phyloP scores from a whole-genome alignment of 2,888 invertebrate genomes.

The Noctua janthe region DNA sequence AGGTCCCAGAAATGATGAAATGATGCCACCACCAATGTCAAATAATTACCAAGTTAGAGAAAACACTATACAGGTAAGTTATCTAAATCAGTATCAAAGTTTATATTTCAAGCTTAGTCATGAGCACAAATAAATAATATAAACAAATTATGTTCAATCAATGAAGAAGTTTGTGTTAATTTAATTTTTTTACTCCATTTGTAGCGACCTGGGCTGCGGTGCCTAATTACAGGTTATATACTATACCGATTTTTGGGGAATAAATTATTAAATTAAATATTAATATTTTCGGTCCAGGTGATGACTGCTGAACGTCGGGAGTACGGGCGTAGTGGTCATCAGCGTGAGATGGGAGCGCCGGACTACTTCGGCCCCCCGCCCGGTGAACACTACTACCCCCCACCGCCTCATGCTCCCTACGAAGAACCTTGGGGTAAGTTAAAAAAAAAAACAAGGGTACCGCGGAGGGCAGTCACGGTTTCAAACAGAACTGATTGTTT shows the following conservation, averaged over 20 bases:
- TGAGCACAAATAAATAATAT: background rate
- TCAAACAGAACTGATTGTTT: background rate
- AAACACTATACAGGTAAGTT: constrained; percentile 94
- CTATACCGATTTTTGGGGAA: background rate
- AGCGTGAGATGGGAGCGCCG: constrained; percentile 82
- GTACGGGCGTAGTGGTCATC: constrained; percentile 91
- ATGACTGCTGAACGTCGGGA: constrained; percentile 97
- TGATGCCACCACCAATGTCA: constrained; percentile 81
- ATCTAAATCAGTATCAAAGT: background rate
- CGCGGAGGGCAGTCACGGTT: background rate
- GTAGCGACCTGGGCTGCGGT: background rate
- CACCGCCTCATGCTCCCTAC: constrained; percentile 79
- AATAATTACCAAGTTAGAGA: constrained; percentile 92
- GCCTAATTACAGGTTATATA: background rate
- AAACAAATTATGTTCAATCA: background rate
- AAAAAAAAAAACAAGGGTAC: background rate
- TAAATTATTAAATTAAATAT: background rate
- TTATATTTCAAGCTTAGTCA: no score
- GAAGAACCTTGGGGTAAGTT: constrained; percentile 78
- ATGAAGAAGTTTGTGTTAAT: background rate
- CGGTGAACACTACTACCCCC: constrained; percentile 79
- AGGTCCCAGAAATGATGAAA: constrained; percentile 78
- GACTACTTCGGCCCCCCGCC: constrained; percentile 88
- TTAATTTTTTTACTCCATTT: background rate
- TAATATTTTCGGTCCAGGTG: constrained; percentile 87